Evolutionary conservation across 1,140 invertebrate species (phyloP), one percentile per base, ranked within the genome.

Genomic region (Gryllus bimaculatus): DNA sequence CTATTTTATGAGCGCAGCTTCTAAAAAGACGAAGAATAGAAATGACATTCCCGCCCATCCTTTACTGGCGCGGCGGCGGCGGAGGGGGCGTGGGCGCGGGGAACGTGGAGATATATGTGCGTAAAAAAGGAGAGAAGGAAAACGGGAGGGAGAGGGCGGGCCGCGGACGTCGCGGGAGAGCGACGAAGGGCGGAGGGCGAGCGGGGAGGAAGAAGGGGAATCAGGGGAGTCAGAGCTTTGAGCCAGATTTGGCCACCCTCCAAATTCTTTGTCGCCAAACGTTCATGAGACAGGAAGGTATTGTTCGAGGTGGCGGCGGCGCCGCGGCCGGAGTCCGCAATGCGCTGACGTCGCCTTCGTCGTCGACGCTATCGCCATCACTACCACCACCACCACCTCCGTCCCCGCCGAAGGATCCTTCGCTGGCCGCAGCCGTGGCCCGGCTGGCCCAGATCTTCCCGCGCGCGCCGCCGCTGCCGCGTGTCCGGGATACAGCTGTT

Each of bases 231-330:
- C 8, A 39, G 20, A 13, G 76, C 76, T 76, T 76, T 76, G 76
- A 48, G 48, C 47, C 76, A 77, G 76, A 77, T 47, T 48, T 77
- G 76, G 76, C 76, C 5, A 77, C 48, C 48, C 76, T 77, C 76
- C 76, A 77, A 77, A 77, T 77, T 77, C 76, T 77, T 77, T 77
- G 76, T 77, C 76, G 76, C 76, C 76, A 77, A 77, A 77, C 21
- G 48, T 54, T 48, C 6, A 47, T 54, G 76, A 48, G 76, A 5
- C 76, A 54, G 18, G 47, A 48, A 77, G 76, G 76, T 77, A 77
- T 77, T 77, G 76, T 77, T 8, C 21, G 76, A n/a, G 76, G 76
- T 77, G 47, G 20, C 48, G 47, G 15, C 5, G n/a, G 76, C 26
- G 75, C 75, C 13, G 75, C 13, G 75, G 13, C 10, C 8, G n/a